Evolutionary conservation across 2,113 vertebrate genomes (phyloP), one percentile per base, ranked within the genome.

Genomic region (Nothobranchius kuhntae): DNA sequence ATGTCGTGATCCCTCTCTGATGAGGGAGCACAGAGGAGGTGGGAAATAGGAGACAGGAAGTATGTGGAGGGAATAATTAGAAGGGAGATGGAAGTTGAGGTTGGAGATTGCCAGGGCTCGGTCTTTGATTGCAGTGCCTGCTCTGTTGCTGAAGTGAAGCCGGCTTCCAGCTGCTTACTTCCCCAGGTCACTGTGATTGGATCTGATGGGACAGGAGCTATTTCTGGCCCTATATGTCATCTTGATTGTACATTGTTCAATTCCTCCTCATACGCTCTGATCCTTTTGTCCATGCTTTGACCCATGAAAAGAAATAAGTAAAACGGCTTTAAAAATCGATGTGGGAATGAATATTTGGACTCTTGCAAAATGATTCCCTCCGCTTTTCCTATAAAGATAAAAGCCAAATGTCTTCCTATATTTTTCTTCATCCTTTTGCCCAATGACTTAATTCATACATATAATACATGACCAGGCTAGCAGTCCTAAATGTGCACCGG

Each of bases 121-220:
- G n/a, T 30, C 63, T 67, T 70, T 87, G 87, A 89, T 87, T 87
- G 84, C 80, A 12, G 64, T 13, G 44, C 44, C 12, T 26, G 5
- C 61, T 65, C 2, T n/a, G 63, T 75, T 62, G 56, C 46, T 56
- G 48, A 54, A 82, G 73, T 48, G 47, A 60, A 65, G 21, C 66
- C 55, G 3, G 13, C 35, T 68, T 59, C 48, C 61, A 72, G 51
- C 44, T 53, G 50, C 73, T 76, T 71, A 45, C 56, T 0, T 63
- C 54, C 60, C 9, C 36, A 21, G 44, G 65, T 68, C 5, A 0
- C 0, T 0, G 30, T 78, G 84, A 87, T 77, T 83, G 71, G 57
- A 73, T 65, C 47, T 42, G 70, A 71, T 63, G 2, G 53, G 68
- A 50, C 7, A 60, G 61, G 17, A 57, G 66, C 60, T 47, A 56